Conservation (phyloP, 2,797 vertebrate species). For the Anabacerthia variegaticeps region DNA sequence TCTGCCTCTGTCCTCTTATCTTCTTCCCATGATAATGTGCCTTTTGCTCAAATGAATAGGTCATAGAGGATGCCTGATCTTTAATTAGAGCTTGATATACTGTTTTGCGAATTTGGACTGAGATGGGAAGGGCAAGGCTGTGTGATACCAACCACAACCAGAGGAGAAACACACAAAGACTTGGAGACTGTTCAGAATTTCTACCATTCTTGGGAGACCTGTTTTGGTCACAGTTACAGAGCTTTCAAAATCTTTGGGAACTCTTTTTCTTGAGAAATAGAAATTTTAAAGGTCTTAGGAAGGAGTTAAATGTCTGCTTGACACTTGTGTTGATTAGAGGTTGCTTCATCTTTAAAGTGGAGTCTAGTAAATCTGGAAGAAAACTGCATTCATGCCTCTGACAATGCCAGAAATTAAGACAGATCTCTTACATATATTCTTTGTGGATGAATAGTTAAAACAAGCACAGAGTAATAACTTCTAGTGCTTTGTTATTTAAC, state of each 20-base stretch:
- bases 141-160: background rate
- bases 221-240: background rate
- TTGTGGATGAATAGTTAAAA: background rate
- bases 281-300: background rate
- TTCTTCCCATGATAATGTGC: background rate
- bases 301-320: background rate
- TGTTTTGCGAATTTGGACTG: background rate
- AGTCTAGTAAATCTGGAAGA: background rate
- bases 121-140: background rate
- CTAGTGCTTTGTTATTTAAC: background rate
- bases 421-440: background rate
- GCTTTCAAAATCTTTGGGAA: background rate
- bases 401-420: background rate
- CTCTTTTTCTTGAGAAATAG: background rate
- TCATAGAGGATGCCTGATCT: background rate
- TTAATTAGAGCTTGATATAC: background rate
- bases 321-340: background rate
- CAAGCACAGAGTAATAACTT: background rate
- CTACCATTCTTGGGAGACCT: background rate
- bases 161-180: background rate
- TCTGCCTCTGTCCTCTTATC: background rate
- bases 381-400: background rate
- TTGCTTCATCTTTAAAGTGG: background rate
- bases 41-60: background rate
- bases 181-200: background rate